Evolutionary conservation across 1,140 invertebrate genomes (phyloP), one percentile per base, ranked within the genome.

Genomic region (Drosophila arizonae): DNA sequence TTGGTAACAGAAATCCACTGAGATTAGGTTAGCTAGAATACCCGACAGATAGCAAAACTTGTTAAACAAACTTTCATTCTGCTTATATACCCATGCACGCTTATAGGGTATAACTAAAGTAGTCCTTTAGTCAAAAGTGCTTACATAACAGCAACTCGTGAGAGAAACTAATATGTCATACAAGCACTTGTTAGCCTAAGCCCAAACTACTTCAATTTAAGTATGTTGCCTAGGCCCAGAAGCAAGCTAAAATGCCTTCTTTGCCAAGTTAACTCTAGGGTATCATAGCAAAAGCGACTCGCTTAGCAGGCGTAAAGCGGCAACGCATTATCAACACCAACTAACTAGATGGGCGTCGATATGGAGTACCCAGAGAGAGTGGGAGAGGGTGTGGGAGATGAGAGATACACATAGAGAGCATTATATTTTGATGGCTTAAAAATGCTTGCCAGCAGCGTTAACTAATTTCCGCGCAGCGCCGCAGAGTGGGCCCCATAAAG

Each of bases 271-370:
- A 41, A 11, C 15, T 48, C 30, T 15, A 72, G 56, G 41, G 50
- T 67, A 68, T 61, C 36, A 50, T 46, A 24, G 48, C 48, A 68
- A 28, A 54, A 68, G 43, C 61, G 28, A 68, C 10, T 65, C 72
- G 36, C 80, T 64, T 21, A 55, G 33, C 61, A 33, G 30, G 10
- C 68, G 77, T 85, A 74, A 85, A 85, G 77, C 41, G 75, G 24
- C 67, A 54, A 8, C 39, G 26, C 58, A 76, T 67, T 58, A 79
- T 64, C 54, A 69, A 51, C 60, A 69, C 66, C 62, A 24, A 28
- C 63, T 52, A 39, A 33, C 26, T 54, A 33, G 10, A 6, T 41
- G 30, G 21, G n/a, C 50, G 4, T n/a, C 8, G 11, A 26, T 13
- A 21, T 11, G 15, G 17, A 4, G 4, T 50, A 11, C 21, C 8